Evolutionary conservation across 2,113 vertebrate species (phyloP).

Genomic region (Glaucomys volans): DNA sequence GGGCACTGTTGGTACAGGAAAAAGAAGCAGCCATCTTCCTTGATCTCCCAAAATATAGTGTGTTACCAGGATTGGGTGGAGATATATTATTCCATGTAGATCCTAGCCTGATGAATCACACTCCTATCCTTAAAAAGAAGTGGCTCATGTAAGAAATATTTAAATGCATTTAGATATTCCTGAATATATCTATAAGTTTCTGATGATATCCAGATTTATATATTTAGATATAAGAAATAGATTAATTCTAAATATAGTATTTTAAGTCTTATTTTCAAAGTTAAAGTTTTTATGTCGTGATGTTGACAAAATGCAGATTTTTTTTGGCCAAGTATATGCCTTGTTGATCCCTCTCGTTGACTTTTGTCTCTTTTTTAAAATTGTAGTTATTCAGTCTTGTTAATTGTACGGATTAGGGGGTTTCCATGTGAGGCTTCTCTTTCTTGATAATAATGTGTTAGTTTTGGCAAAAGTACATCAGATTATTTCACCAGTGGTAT

Average conservation of each 20-base stretch:
- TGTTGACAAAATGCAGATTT: not conserved
- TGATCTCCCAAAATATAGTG: not conserved
- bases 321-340: not conserved
- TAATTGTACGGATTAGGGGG: not conserved
- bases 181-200: not conserved
- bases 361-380: not conserved
- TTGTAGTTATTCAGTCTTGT: not conserved
- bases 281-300: not conserved
- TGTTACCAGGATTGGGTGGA: not conserved
- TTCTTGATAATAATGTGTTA: constrained; percentile 14
- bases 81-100: not conserved
- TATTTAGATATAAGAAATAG: constrained; percentile 12
- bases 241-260: constrained; percentile 9
- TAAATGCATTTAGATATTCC: not conserved
- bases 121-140: not conserved
- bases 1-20: not conserved
- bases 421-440: not conserved
- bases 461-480: not conserved
- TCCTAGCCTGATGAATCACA: not conserved
- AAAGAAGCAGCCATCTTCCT: not conserved
- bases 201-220: not conserved
- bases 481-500: not conserved
- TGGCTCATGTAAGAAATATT: not conserved
- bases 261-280: not conserved
- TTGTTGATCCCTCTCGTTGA: not conserved